These are phyloP conservation scores for Zygothrica quintamaculata DNA, from an alignment of 2,888 invertebrate species.

Conservation along the genomic window DNA sequence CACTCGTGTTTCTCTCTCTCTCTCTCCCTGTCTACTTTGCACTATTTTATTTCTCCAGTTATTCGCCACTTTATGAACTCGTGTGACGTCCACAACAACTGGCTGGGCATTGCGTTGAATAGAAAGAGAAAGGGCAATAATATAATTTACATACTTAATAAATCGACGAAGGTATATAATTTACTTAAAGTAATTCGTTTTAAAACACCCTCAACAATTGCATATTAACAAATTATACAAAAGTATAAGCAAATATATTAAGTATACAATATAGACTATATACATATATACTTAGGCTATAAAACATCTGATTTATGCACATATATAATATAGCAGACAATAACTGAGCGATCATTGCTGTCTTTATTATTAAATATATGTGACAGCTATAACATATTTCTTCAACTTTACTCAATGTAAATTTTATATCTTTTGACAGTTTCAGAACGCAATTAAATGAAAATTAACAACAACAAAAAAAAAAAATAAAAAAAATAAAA, in stretches of 20 bases:
- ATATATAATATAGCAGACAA: too few species aligned
- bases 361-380: too few species aligned
- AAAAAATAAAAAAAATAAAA: not conserved
- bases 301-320: too few species aligned
- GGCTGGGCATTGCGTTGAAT: not conserved
- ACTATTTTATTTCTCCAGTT: slow-evolving; percentile 31
- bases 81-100: slow-evolving; percentile 8
- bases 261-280: too few species aligned
- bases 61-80: slow-evolving; percentile 3
- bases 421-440: slow-evolving; percentile 9
- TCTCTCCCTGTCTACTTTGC: slow-evolving; percentile 11
- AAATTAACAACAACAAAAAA: not conserved
- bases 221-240: not conserved
- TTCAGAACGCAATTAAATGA: slow-evolving; percentile 21
- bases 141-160: slow-evolving; percentile 2
- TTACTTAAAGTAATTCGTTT: slow-evolving; percentile 25
- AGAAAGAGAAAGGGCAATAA: not conserved
- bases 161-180: slow-evolving; percentile 20
- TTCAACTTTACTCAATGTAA: not conserved
- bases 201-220: not conserved
- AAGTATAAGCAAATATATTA: too few species aligned
- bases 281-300: too few species aligned
- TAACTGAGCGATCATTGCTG: not conserved
- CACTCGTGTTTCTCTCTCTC: slow-evolving; percentile 19
- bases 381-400: too few species aligned